Conservation (phyloP, 2,113 vertebrate species). For the Aptenodytes patagonicus region DNA sequence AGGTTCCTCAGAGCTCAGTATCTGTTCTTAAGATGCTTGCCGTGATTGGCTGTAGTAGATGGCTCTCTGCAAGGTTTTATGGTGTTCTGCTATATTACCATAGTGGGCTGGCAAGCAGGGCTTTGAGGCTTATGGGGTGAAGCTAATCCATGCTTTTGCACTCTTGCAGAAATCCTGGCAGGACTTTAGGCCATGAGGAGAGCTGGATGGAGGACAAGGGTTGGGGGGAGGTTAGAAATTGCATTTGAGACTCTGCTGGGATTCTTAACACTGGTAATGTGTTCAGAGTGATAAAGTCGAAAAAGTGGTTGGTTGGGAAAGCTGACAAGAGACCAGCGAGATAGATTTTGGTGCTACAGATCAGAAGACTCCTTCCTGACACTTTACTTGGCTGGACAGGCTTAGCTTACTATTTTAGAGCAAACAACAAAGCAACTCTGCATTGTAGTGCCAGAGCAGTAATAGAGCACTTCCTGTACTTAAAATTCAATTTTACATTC, state of each 20-base stretch:
- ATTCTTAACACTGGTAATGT: not conserved
- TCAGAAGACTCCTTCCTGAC: not conserved
- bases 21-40: not conserved
- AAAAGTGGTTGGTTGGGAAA: not conserved
- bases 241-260: not conserved
- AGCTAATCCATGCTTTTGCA: not conserved
- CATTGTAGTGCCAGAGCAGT: not conserved
- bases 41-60: not conserved
- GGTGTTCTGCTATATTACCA: not conserved
- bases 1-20: not conserved
- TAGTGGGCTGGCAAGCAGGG: not conserved
- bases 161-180: conserved; percentile 28
- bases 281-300: not conserved
- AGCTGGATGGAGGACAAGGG: not conserved
- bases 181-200: not conserved
- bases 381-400: not conserved
- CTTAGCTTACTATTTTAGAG: not conserved
- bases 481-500: conserved; percentile 40
- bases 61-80: not conserved
- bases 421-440: not conserved
- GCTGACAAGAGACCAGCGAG: conserved; percentile 5
- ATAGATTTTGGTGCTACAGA: not conserved
- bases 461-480: conserved; percentile 38
- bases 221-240: not conserved
- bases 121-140: not conserved